A percentile compares a stretch with the other conserved stretches of the same genome.
Evolutionary conservation across 2,113 vertebrate species (phyloP).

Genomic region (Paedocypris sp.): DNA sequence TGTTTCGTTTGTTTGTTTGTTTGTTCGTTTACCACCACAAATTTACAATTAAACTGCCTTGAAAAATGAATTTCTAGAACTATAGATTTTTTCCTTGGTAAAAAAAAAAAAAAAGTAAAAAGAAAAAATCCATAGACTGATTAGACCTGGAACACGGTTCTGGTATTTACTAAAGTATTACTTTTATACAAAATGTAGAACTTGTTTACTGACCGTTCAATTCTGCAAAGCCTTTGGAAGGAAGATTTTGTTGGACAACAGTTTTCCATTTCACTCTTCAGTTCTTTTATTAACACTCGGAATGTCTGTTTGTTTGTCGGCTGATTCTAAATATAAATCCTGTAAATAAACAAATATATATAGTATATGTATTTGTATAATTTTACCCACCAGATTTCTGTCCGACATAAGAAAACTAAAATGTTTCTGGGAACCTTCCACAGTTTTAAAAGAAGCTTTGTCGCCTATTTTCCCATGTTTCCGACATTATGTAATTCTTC

Average conservation of each 20-base stretch:
- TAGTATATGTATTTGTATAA: conserved; percentile 70
- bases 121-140: too few species aligned
- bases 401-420: conserved; percentile 30
- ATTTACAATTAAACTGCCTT: conserved; percentile 16
- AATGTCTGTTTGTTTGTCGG: conserved; percentile 54
- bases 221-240: conserved; percentile 32
- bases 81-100: conserved; percentile 36
- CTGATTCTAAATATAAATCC: conserved; percentile 57
- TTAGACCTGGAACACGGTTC: too few species aligned
- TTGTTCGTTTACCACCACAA: conserved; percentile 38
- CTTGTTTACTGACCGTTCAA: conserved; percentile 39
- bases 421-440: conserved; percentile 43
- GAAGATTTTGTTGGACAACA: too few species aligned
- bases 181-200: conserved; percentile 37
- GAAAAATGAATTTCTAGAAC: conserved; percentile 8
- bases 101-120: too few species aligned
- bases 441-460: conserved; percentile 34
- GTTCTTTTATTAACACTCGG: conserved; percentile 38
- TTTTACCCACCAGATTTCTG: conserved; percentile 54
- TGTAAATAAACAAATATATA: conserved; percentile 70
- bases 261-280: too few species aligned
- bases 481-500: conserved; percentile 26
- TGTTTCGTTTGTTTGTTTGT: conserved; percentile 28
- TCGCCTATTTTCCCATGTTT: conserved; percentile 38
- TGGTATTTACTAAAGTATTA: conserved; percentile 36